Evolutionary conservation across 92 coral and sea anemone species (phyloP).

Genomic region (Porites cylindrica): DNA sequence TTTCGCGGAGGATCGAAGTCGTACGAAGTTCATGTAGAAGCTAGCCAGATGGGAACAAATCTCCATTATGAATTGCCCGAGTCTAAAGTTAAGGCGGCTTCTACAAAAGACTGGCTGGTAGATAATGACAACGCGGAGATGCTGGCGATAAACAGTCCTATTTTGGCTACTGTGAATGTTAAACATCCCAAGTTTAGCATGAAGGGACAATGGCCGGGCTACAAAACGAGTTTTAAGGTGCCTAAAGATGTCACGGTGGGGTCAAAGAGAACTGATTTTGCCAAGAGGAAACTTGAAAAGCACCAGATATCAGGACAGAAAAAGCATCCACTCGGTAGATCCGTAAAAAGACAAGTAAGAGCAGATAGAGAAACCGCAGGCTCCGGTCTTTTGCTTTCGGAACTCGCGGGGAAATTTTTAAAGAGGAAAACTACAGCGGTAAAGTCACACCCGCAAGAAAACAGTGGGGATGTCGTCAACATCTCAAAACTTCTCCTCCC

Average conservation of each 20-base stretch:
- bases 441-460: not conserved
- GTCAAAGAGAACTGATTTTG: slow-evolving; percentile 70
- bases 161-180: slow-evolving; percentile 62
- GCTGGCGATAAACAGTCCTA: slow-evolving; percentile 80
- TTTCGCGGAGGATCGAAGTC: slow-evolving; percentile 87
- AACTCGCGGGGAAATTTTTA: not conserved
- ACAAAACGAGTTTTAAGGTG: slow-evolving; percentile 67
- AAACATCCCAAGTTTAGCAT: slow-evolving; percentile 90
- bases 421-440: not conserved
- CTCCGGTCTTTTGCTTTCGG: not conserved
- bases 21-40: slow-evolving; percentile 86
- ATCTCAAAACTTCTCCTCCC: slow-evolving; percentile 49
- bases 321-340: not conserved
- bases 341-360: not conserved
- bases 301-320: not conserved
- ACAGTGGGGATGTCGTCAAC: not conserved
- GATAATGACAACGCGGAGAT: slow-evolving; percentile 91
- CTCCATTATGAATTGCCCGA: slow-evolving; percentile 83
- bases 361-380: not conserved
- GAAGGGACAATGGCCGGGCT: slow-evolving; percentile 91
- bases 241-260: slow-evolving; percentile 80
- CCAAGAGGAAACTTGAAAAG: not conserved
- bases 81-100: slow-evolving; percentile 79
- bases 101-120: slow-evolving; percentile 84
- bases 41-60: slow-evolving; percentile 82